Percentiles rank a stretch among this genome's conserved stretches.
phyloP scores from a whole-genome alignment of 2,797 vertebrate species.

The Enteromius fasciolatus region DNA sequence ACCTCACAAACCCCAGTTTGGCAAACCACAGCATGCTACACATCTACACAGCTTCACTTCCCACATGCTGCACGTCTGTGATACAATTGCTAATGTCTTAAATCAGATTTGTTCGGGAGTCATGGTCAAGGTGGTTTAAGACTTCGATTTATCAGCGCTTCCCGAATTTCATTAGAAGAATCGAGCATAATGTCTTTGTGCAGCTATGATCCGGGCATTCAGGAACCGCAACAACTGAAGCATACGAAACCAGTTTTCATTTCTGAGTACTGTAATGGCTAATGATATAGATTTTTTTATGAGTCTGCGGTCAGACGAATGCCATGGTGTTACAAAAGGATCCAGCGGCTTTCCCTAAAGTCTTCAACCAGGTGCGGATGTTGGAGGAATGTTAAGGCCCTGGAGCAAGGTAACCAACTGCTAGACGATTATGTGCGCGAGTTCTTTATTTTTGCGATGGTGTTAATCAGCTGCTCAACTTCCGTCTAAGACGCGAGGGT shows the following conservation, averaged over 20 bases:
- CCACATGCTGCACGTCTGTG: slow-evolving; percentile 28
- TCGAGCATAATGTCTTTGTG: slow-evolving; percentile 11
- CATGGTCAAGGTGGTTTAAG: slow-evolving; percentile 30
- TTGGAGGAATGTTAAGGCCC: too few species aligned
- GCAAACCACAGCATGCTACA: neutral
- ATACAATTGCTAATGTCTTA: slow-evolving; percentile 42
- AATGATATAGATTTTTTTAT: slow-evolving; percentile 26
- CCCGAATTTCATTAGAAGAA: slow-evolving; percentile 39
- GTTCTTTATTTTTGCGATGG: too few species aligned
- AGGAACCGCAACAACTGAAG: neutral
- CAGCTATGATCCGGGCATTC: slow-evolving; percentile 4
- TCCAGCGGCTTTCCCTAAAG: too few species aligned
- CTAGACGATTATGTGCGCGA: too few species aligned
- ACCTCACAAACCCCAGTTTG: neutral
- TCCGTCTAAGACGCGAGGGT: too few species aligned
- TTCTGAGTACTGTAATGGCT: neutral
- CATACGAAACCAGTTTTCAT: neutral
- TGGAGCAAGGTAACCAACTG: too few species aligned
- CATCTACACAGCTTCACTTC: slow-evolving; percentile 8
- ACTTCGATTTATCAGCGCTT: slow-evolving; percentile 30
- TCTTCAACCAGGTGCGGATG: too few species aligned
- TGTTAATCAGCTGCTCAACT: too few species aligned
- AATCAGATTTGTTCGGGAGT: slow-evolving; percentile 50
- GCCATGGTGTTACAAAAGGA: too few species aligned
- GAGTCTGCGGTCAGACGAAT: slow-evolving; percentile 10